These are phyloP conservation scores for rat (Rattus norvegicus) DNA, from an alignment of 2,113 vertebrate genomes.

Conservation along the genomic window GRCr8 NC_086037.1:1472501-1473000, in stretches of 20 bases:
- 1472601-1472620: neutral
- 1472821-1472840: neutral
- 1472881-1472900: neutral
- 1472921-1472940: no score
- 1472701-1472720: neutral
- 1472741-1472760: neutral
- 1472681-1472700: neutral
- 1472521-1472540: neutral
- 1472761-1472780: neutral
- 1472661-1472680: neutral
- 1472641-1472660: neutral
- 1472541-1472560: neutral
- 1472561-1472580: neutral
- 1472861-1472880: neutral
- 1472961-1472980: neutral
- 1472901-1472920: neutral
- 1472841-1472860: neutral
- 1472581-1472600: neutral
- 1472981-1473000: neutral
- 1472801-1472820: neutral
- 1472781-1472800: neutral
- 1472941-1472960: neutral
- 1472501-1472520: accelerated
- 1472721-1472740: no score
- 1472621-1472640: accelerated